Conservation (phyloP, 2,113 vertebrate species). For the Gymnorhina tibicen region DNA sequence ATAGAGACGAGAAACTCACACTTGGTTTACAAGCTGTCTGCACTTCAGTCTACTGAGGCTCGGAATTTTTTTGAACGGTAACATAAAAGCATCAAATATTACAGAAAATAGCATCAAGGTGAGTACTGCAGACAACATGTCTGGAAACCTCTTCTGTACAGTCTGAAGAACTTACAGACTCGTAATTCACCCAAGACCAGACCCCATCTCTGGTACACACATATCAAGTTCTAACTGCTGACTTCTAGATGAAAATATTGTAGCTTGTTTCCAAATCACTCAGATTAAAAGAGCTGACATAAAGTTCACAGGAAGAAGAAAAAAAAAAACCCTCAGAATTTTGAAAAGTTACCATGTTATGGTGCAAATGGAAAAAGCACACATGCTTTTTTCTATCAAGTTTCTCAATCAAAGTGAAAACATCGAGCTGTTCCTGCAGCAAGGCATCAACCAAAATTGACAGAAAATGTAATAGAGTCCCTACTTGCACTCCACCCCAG, state of each 20-base stretch:
- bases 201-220: not conserved
- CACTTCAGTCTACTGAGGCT: not conserved
- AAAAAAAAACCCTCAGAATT: not conserved
- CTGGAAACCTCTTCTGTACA: not conserved
- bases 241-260: not conserved
- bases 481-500: not conserved
- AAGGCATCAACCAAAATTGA: not conserved
- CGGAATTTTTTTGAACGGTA: not conserved
- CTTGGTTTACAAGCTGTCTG: not conserved
- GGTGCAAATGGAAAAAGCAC: not conserved
- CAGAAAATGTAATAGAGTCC: not conserved
- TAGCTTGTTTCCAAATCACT: not conserved
- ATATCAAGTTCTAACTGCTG: not conserved
- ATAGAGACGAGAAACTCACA: not conserved
- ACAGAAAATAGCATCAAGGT: not conserved
- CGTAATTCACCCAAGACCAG: not conserved
- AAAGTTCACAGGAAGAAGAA: not conserved
- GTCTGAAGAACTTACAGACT: not conserved
- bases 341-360: not conserved
- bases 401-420: not conserved
- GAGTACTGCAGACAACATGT: not conserved
- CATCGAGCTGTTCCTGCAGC: not conserved
- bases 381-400: not conserved
- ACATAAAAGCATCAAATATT: not conserved
- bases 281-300: not conserved